Evolutionary conservation across 2,888 invertebrate genomes (phyloP).

Genomic region (Taenaris catops): DNA sequence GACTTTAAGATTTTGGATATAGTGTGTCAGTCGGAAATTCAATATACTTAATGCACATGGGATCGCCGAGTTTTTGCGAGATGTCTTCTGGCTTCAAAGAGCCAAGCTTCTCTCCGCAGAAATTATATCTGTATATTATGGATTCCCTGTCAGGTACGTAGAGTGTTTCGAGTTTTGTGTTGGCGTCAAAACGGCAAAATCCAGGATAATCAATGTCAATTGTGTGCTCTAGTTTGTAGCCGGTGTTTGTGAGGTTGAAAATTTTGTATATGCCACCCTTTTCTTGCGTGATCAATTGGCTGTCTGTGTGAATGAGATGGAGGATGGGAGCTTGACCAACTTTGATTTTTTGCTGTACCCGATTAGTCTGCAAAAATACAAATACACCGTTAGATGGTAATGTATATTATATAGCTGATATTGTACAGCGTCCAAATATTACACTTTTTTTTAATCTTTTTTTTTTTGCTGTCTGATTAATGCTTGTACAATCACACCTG

Average conservation of each 20-base stretch:
- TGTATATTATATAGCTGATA: too few species aligned
- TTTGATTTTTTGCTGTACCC: slow-evolving; percentile 83
- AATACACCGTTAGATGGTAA: too few species aligned
- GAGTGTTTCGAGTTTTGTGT: slow-evolving; percentile 80
- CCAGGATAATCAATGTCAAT: slow-evolving; percentile 83
- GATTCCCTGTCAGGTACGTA: slow-evolving; percentile 83
- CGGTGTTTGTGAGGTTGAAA: slow-evolving; percentile 81
- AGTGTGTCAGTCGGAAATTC: slow-evolving; percentile 70
- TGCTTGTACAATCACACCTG: too few species aligned
- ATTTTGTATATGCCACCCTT: slow-evolving; percentile 85
- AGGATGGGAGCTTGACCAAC: slow-evolving; percentile 83
- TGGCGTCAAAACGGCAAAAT: slow-evolving; percentile 84
- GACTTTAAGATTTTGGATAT: too few species aligned
- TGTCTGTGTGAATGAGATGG: slow-evolving; percentile 79
- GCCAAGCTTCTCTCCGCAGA: slow-evolving; percentile 62
- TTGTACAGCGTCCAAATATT: too few species aligned
- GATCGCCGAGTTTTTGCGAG: slow-evolving; percentile 76
- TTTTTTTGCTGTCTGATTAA: too few species aligned
- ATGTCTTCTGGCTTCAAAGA: slow-evolving; percentile 49
- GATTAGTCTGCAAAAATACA: slow-evolving; percentile 84
- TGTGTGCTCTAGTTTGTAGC: slow-evolving; percentile 78
- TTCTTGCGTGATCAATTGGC: slow-evolving; percentile 85
- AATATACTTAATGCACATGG: slow-evolving; percentile 81
- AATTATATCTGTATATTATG: slow-evolving; percentile 69
- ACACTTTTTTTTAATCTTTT: too few species aligned